A percentile compares a stretch with the other conserved stretches of the same genome.
These are phyloP conservation scores for Perognathus longimembris DNA, from an alignment of 2,113 vertebrate species.

Conservation along the genomic window DNA sequence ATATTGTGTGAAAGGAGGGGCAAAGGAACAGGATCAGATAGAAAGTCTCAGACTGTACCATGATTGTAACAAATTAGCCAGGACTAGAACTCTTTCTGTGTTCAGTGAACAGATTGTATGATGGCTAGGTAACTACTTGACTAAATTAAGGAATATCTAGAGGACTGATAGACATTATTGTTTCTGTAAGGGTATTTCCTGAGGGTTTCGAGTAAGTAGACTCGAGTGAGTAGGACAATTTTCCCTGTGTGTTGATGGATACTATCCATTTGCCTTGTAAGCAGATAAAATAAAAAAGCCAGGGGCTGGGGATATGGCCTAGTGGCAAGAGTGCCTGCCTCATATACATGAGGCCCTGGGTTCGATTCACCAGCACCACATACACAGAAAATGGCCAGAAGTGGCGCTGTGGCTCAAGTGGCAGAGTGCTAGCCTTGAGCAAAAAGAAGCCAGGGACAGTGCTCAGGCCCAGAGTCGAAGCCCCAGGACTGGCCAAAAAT, in stretches of 20 bases:
- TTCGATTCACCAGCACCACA: too few relatives aligned
- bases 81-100: neutral
- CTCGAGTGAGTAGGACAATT: neutral
- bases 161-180: neutral
- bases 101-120: neutral
- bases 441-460: too few relatives aligned
- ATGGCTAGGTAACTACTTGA: neutral
- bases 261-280: neutral
- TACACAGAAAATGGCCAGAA: too few relatives aligned
- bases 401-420: too few relatives aligned
- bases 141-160: neutral
- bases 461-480: too few relatives aligned
- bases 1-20: neutral
- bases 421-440: too few relatives aligned
- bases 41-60: neutral
- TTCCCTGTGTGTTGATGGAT: neutral
- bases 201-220: neutral
- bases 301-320: too few relatives aligned
- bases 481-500: too few relatives aligned
- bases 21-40: neutral
- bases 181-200: neutral
- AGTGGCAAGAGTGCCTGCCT: too few relatives aligned
- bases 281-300: neutral
- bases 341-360: too few relatives aligned
- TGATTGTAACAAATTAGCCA: neutral